A percentile compares a stretch with the other conserved stretches of the same genome.
Conservation (phyloP, 2,797 vertebrate species). For the Passerculus sandwichensis region DNA sequence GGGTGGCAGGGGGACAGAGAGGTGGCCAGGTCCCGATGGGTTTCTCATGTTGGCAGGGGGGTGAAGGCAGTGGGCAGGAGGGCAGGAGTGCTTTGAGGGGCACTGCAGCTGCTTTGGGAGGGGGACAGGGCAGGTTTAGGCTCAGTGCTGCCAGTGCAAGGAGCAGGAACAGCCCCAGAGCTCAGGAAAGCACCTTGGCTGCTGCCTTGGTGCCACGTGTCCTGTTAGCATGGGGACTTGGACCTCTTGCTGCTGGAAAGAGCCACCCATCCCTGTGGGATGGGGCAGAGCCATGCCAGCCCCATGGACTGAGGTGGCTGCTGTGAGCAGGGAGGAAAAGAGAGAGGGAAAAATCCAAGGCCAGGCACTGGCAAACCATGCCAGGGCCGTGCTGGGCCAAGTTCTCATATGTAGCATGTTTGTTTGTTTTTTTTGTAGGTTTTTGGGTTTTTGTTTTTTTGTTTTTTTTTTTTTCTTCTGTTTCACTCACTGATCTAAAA, state of each 20-base stretch:
- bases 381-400: background rate
- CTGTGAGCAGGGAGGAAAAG: background rate
- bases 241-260: background rate
- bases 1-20: background rate
- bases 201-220: background rate
- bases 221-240: background rate
- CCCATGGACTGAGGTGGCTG: rapidly evolving
- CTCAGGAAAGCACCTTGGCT: slow-evolving; percentile 12
- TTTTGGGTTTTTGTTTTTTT: background rate
- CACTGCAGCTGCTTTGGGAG: background rate
- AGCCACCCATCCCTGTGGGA: background rate
- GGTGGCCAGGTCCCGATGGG: background rate
- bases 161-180: background rate
- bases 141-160: background rate
- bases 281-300: background rate
- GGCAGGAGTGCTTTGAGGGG: background rate
- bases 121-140: background rate
- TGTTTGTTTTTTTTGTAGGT: background rate
- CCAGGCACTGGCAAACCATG: background rate
- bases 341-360: background rate
- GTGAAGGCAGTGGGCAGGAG: background rate
- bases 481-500: slow-evolving; percentile 41
- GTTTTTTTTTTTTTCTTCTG: background rate
- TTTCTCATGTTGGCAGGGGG: background rate
- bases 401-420: slow-evolving; percentile 62